Conservation (phyloP, 1,140 invertebrate species). For the Wasmannia auropunctata region DNA sequence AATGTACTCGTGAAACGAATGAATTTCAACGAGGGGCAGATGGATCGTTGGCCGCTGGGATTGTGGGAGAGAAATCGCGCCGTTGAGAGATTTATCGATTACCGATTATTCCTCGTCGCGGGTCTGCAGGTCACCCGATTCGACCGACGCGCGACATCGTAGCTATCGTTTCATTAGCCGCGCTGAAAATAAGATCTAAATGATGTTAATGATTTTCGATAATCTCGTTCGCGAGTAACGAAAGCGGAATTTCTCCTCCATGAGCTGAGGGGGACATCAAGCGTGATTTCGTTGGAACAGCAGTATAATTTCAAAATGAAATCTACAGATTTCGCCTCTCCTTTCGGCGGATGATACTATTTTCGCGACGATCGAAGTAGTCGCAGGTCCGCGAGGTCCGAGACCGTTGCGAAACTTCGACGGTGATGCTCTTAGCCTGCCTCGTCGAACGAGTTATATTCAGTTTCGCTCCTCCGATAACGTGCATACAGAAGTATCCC, state of each 20-base stretch:
- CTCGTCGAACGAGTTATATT: conserved; percentile 24
- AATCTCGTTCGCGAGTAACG: conserved; percentile 12
- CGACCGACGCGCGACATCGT: neutral
- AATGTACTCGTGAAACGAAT: neutral
- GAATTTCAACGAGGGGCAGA: neutral
- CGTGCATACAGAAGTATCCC: conserved; percentile 11
- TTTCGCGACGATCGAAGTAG: conserved; percentile 27
- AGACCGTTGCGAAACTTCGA: conserved; percentile 1
- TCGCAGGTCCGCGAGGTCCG: neutral
- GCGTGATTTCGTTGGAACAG: neutral
- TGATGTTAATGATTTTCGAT: conserved; percentile 36
- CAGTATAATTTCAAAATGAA: neutral
- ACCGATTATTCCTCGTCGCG: neutral
- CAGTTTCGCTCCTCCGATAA: conserved; percentile 1
- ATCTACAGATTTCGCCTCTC: neutral
- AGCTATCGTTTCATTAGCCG: conserved; percentile 6
- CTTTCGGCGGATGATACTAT: neutral
- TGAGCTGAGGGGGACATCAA: neutral
- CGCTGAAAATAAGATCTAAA: neutral
- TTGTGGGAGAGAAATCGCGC: neutral
- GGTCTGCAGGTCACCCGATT: neutral
- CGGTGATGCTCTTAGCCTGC: conserved; percentile 5
- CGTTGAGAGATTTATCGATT: neutral
- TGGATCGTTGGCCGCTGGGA: neutral
- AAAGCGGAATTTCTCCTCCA: neutral